Evolutionary conservation across 2,113 vertebrate genomes (phyloP), one percentile per base, ranked within the genome.

Genomic region (Prolemur simus): DNA sequence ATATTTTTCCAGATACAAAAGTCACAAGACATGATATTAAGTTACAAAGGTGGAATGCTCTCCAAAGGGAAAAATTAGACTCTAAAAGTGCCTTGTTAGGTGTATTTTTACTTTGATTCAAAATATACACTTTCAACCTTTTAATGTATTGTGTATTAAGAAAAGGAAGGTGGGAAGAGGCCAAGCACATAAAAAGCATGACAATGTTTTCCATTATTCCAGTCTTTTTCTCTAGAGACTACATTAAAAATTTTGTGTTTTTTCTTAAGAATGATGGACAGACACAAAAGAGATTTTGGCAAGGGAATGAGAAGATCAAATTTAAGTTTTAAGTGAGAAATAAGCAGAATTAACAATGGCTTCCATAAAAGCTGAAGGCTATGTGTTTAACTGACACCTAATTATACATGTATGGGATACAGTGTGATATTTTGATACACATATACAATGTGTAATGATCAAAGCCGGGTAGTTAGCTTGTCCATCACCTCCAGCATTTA

Each of bases 41-140:
- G 81, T 96, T 97, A 95, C 82, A 87, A 89, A 97, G 97, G 81
- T 69, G 52, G 80, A 45, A n/a, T 84, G 21, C 5, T 66, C 82
- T 74, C 45, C 66, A 91, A 23, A 9, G 83, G 84, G 60, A 76
- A 94, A 95, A 93, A 54, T 85, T 32, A 96, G 83, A 32, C 63
- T 97, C 86, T 94, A 76, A 95, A 98, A 96, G 87, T 95, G n/a
- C 86, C 91, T 97, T 97, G 82, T 45, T 92, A 42, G 15, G 60
- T 56, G 6, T 54, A 74, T 29, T 97, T 98, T 92, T 91, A 95
- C 89, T 96, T 85, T 97, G 91, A 98, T 97, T 89, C 97, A 97
- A 98, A 98, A 92, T 86, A 56, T 47, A 47, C 42, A 84, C 98
- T 98, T 81, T 87, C 32, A 83, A 74, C 52, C 77, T 78, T 49